Evolutionary conservation across 1,140 invertebrate species (phyloP).

Genomic region (Zaprionus kolodkinae): DNA sequence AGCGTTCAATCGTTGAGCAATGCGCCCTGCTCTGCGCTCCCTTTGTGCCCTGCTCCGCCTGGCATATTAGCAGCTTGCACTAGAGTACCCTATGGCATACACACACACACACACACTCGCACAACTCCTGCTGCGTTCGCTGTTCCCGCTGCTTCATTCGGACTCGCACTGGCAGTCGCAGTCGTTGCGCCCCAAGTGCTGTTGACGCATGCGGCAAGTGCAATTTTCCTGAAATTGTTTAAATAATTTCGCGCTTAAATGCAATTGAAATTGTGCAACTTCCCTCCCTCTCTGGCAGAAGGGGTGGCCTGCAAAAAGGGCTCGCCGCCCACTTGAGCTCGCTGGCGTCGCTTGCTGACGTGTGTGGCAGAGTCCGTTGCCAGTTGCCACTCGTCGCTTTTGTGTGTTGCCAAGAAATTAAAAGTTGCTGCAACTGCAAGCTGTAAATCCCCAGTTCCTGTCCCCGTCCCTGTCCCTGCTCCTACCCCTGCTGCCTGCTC

Average conservation of each 20-base stretch:
- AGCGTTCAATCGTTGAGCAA: conserved; percentile 23
- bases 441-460: conserved; percentile 58
- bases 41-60: background rate
- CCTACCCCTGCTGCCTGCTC: background rate
- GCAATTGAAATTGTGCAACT: conserved; percentile 68
- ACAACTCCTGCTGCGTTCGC: conserved; percentile 51
- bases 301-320: conserved; percentile 38
- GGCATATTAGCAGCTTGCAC: conserved; percentile 63
- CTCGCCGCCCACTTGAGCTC: conserved; percentile 54
- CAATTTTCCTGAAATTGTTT: conserved; percentile 80
- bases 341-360: conserved; percentile 26
- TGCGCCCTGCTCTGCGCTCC: conserved; percentile 2
- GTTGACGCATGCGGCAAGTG: conserved; percentile 79
- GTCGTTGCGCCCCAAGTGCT: conserved; percentile 71
- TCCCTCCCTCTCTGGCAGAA: background rate
- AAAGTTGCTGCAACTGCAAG: conserved; percentile 73
- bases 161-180: conserved; percentile 51
- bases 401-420: conserved; percentile 77
- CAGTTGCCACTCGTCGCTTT: conserved; percentile 65
- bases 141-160: conserved; percentile 50
- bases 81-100: conserved; percentile 9
- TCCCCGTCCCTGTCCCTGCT: conserved; percentile 1
- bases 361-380: conserved; percentile 36
- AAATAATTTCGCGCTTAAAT: conserved; percentile 82
- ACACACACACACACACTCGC: conserved; percentile 20